Conservation (phyloP, 2,797 vertebrate genomes). For the Otolemur crassicaudatus region DNA sequence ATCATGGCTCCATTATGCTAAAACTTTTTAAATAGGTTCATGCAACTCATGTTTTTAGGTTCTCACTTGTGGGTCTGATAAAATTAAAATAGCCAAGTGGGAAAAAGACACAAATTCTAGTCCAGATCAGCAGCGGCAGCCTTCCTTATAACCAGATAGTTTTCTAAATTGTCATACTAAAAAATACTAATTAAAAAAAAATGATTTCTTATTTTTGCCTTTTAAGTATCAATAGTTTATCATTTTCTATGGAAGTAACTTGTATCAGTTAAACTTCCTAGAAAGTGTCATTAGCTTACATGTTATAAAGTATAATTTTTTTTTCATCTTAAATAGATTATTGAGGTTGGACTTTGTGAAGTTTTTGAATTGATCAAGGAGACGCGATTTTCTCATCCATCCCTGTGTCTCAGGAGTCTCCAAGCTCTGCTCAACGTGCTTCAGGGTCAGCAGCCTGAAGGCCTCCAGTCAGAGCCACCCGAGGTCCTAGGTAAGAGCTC, state of each 20-base stretch:
- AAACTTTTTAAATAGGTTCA: conserved; percentile 42
- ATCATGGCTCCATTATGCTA: conserved; percentile 6
- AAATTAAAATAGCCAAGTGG: neutral
- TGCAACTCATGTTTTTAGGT: neutral
- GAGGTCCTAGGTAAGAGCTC: conserved; percentile 95
- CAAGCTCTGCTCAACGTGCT: conserved; percentile 98
- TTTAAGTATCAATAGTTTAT: conserved; percentile 3
- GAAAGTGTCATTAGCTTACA: conserved; percentile 28
- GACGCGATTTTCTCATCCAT: conserved; percentile 98
- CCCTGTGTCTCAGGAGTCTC: conserved; percentile 97
- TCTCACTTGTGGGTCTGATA: neutral
- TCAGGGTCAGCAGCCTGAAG: conserved; percentile 98
- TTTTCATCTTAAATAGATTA: conserved; percentile 85
- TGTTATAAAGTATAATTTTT: conserved; percentile 35
- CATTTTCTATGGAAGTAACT: neutral
- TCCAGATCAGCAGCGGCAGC: neutral
- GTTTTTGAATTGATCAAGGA: conserved; percentile 99
- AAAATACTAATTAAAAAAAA: neutral
- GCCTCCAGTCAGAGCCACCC: conserved; percentile 97
- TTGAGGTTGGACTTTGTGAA: conserved; percentile 97
- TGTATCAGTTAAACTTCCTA: neutral
- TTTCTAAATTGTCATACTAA: conserved; percentile 65
- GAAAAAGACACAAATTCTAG: neutral
- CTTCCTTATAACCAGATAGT: neutral
- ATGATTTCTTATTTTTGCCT: conserved; percentile 6